Percentiles rank a stretch among this genome's conserved stretches.
Conservation (phyloP, 1,140 invertebrate species). For the Heliconius eleuchia region DNA sequence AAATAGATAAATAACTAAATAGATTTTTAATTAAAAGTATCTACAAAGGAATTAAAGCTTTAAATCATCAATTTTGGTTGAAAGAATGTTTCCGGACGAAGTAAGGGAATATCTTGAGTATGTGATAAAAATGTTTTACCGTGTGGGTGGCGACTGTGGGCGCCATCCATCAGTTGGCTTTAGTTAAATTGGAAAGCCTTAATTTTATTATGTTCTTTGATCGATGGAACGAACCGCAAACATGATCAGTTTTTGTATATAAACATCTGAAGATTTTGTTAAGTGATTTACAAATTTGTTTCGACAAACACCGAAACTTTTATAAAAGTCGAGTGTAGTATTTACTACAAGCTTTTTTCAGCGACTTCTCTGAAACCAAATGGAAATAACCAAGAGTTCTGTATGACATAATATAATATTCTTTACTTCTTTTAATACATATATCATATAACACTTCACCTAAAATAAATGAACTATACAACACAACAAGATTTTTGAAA, state of each 20-base stretch:
- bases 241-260: constrained; percentile 18
- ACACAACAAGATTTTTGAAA: too few species aligned
- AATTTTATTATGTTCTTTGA: constrained; percentile 49
- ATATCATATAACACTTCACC: too few species aligned
- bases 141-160: neutral
- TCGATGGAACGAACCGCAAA: constrained; percentile 41
- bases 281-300: constrained; percentile 27
- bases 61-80: too few species aligned
- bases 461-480: too few species aligned
- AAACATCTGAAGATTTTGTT: constrained; percentile 24
- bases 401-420: too few species aligned
- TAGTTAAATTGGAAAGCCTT: constrained; percentile 48
- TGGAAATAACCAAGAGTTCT: too few species aligned
- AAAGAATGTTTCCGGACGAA: too few species aligned
- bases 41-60: too few species aligned
- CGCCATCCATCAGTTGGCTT: constrained; percentile 44
- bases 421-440: too few species aligned
- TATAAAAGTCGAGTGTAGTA: neutral
- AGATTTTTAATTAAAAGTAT: too few species aligned
- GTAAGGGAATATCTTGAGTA: neutral
- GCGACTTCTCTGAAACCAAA: too few species aligned
- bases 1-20: too few species aligned
- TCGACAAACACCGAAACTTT: neutral
- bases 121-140: neutral
- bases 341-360: neutral